These are phyloP conservation scores for Herpetotheres cachinnans DNA, from an alignment of 2,113 vertebrate genomes.

Conservation along the genomic window DNA sequence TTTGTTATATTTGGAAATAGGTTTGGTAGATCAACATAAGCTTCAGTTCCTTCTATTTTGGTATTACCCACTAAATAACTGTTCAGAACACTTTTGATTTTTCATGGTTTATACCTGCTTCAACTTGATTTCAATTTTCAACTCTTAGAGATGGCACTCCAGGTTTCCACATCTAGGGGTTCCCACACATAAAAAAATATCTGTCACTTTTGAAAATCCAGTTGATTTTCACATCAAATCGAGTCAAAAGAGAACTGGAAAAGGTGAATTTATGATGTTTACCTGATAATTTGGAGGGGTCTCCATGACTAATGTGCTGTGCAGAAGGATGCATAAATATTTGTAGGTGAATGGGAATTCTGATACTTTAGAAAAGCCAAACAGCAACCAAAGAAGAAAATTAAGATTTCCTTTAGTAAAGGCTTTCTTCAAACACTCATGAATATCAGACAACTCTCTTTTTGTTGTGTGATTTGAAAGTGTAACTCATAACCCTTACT, in stretches of 20 bases:
- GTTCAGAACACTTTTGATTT: not conserved
- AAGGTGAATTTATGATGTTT: not conserved
- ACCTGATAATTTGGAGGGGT: not conserved
- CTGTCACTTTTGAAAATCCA: not conserved
- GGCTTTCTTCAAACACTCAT: not conserved
- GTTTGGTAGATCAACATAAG: not conserved
- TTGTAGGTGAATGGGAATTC: not conserved
- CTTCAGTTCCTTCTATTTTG: not conserved
- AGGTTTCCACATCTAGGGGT: not conserved
- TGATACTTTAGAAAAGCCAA: not conserved
- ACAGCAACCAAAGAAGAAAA: not conserved
- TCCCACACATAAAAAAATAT: not conserved
- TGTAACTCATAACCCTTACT: not conserved
- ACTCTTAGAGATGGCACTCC: not conserved
- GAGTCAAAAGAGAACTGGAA: not conserved
- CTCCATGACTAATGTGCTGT: not conserved
- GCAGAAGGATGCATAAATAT: not conserved
- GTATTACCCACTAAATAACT: not conserved
- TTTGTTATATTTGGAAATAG: not conserved
- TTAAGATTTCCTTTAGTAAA: not conserved
- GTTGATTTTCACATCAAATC: not conserved
- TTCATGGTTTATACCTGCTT: not conserved
- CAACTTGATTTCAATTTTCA: not conserved
- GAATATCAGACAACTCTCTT: not conserved
- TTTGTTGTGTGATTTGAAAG: not conserved